A percentile compares a stretch with the other conserved stretches of the same genome.
phyloP scores from a whole-genome alignment of 1,140 invertebrate species.

The Belonocnema kinseyi region DNA sequence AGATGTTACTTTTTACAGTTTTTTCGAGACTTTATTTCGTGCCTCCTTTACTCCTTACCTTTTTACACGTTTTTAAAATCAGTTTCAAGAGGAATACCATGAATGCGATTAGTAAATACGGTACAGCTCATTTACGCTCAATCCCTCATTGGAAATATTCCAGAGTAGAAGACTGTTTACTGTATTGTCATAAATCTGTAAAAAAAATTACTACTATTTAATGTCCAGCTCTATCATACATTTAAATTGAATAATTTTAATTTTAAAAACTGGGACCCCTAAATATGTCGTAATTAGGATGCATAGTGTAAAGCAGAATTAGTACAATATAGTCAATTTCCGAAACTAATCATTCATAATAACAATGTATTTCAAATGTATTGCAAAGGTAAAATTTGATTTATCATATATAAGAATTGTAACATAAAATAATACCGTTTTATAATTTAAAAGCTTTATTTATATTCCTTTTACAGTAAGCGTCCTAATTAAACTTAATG shows the following conservation, averaged over 20 bases:
- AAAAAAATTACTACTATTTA: neutral
- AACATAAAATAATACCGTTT: neutral
- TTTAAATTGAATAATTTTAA: neutral
- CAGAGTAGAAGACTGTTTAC: no score
- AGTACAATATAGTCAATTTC: neutral
- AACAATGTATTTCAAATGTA: no score
- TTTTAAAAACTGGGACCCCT: neutral
- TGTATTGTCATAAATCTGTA: no score
- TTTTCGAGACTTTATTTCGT: neutral
- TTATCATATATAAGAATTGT: neutral
- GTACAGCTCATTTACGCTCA: slow-evolving; percentile 7
- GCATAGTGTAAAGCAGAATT: neutral
- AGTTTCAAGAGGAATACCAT: neutral
- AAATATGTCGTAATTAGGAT: neutral
- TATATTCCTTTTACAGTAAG: neutral
- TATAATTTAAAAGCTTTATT: neutral
- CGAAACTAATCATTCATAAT: no score
- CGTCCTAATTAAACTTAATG: neutral
- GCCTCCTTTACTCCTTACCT: neutral
- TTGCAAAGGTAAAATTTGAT: neutral
- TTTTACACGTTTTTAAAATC: neutral
- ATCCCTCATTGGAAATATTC: neutral
- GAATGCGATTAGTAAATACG: neutral
- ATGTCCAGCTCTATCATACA: neutral
- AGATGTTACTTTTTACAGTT: neutral